These are phyloP conservation scores for Eufriesea mexicana DNA, from an alignment of 1,140 invertebrate genomes.

Conservation along the genomic window DNA sequence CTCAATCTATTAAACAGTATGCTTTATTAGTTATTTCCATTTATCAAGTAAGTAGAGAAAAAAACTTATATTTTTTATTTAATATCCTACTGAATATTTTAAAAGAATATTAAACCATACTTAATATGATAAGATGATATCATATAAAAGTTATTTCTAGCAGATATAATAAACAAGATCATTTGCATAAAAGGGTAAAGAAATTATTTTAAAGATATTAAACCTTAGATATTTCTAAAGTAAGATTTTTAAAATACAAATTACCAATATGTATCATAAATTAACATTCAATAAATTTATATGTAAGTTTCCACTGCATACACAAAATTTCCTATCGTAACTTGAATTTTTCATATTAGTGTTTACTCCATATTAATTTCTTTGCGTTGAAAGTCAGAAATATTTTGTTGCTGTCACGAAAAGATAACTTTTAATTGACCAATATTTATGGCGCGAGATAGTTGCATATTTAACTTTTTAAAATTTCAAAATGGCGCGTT, in stretches of 20 bases:
- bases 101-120: too few relatives aligned
- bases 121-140: too few relatives aligned
- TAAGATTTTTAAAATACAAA: neutral
- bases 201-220: neutral
- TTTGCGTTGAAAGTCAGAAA: neutral
- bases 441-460: conserved; percentile 20
- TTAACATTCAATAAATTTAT: neutral
- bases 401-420: neutral
- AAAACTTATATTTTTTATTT: neutral
- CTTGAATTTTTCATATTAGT: neutral
- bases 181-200: neutral
- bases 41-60: neutral
- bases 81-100: too few relatives aligned
- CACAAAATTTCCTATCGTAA: neutral
- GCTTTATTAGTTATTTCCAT: neutral
- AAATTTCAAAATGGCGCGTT: conserved; percentile 52
- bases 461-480: conserved; percentile 9
- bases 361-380: neutral
- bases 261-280: neutral
- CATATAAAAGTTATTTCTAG: neutral
- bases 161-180: neutral
- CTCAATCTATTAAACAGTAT: neutral
- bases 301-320: neutral
- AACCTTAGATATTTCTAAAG: neutral
- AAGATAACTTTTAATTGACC: neutral